Base-by-base conservation (phyloP, 2,113 vertebrate species). In the Marcusenius ussheri region DNA sequence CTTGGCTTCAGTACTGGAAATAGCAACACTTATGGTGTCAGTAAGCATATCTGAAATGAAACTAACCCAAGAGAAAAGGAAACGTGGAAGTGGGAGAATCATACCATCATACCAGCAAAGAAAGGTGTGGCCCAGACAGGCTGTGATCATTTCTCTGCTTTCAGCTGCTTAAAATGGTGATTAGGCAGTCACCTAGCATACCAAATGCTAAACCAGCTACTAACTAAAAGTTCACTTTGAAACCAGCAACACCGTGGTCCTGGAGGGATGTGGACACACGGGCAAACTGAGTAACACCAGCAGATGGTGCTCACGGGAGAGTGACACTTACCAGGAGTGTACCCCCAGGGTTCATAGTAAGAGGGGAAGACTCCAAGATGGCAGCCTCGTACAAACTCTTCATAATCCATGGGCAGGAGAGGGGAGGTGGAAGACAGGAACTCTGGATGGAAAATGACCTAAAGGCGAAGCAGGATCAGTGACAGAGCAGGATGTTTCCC, bases 271-370 rank as follows among this genome's bases (percentile, higher is more conserved):
- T 17, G 7, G 27, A 42, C 31, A 24, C 46, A 11, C 10, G 45
- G 27, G 11, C 49, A 89, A 19, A 58, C 74, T 6, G 4, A 13
- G 17, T 31, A 83, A 45, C 77, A 19, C 42, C 39, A 45, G 39
- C 5, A 21, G 13, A 45, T 27, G n/a, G 35, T 7, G 2, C 1
- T 6, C 15, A 84, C 0, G 17, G 83, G 83, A 24, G 51, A 17
- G 74, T 15, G 0, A 21, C 17, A 90, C 93, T 87, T 93, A 98
- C 98, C 98, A n/a, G 98, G 98, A 9, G 98, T 98, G 92, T 98
- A 98, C 80, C 98, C 98, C 98, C 98, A 98, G 24, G 98, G 98
- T 85, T 98, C 98, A 21, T 98, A 98, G 93, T 98, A 98, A 66
- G 98, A 98, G 9, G 98, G 98, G 91, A 98, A 98, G 83, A 98